Evolutionary conservation across 2,888 invertebrate genomes (phyloP).

Genomic region (Metallyticus violacea): DNA sequence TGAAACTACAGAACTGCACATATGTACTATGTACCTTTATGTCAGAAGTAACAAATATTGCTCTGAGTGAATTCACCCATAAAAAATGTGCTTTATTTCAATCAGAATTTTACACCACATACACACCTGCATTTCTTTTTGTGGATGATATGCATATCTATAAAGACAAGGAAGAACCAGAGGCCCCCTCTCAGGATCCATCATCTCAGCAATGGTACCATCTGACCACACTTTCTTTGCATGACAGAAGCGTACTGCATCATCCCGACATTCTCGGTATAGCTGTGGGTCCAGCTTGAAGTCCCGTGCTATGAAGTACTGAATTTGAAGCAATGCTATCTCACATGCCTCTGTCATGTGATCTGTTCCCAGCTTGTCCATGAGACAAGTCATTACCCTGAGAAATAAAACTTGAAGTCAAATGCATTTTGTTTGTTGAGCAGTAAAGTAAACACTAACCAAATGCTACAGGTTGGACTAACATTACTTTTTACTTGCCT

Average conservation of each 20-base stretch:
- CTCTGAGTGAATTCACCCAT: too few relatives aligned
- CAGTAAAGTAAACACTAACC: too few relatives aligned
- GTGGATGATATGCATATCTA: slow-evolving; percentile 50
- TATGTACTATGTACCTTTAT: too few relatives aligned
- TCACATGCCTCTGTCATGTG: slow-evolving; percentile 89
- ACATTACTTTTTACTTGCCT: too few relatives aligned
- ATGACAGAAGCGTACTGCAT: slow-evolving; percentile 79
- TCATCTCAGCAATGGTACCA: slow-evolving; percentile 54
- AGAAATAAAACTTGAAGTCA: slow-evolving; percentile 14
- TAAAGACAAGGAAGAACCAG: slow-evolving; percentile 90
- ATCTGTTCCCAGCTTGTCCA: slow-evolving; percentile 84
- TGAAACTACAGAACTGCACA: background rate
- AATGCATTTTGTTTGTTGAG: background rate
- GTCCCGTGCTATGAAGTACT: slow-evolving; percentile 94
- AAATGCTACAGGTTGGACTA: too few relatives aligned
- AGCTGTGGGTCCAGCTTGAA: slow-evolving; percentile 89
- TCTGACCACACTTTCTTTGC: slow-evolving; percentile 76
- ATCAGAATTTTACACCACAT: too few relatives aligned
- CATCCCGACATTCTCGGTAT: slow-evolving; percentile 82
- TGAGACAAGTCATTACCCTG: slow-evolving; percentile 86
- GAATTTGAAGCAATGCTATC: slow-evolving; percentile 83
- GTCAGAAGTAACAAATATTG: too few relatives aligned
- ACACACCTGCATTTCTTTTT: slow-evolving; percentile 38
- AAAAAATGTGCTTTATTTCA: too few relatives aligned
- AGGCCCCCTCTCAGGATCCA: slow-evolving; percentile 76